Base-by-base conservation (phyloP, 2,113 vertebrate genomes). In the Gobius niger region DNA sequence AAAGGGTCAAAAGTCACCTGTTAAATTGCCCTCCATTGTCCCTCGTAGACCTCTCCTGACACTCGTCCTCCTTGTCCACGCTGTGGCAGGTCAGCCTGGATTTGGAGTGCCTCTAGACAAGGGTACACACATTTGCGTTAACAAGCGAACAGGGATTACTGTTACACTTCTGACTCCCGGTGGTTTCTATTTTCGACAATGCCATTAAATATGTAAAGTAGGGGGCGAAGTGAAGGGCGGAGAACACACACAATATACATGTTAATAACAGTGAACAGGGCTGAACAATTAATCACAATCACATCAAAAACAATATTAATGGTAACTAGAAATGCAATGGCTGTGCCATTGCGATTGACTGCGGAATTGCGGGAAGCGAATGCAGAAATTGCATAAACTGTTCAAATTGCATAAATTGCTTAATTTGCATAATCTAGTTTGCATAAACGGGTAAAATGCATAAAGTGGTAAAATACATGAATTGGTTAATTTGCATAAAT, bases 11-110 rank as follows among this genome's bases (percentile, higher is more conserved):
- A 73, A 59, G 73, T 84, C 69, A 99, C 96, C 97, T 95, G 91
- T 91, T 92, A 12, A 94, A 89, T 80, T 95, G 96, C 54, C 95
- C 93, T 59, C 93, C 92, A 0, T 44, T 66, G 24, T 98, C 96
- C 80, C 87, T 95, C 62, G 87, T 90, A 6, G 89, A 89, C 7
- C 56, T 81, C 46, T 95, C 94, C 77, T 93, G 94, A 47, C 62
- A 7, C 0, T 96, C 97, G 6, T 98, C 96, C 0, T 97, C 97
- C 0, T 95, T 95, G 0, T 96, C 96, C 34, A 90, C 80, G 9
- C 91, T 93, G 4, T 93, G 94, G 54, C 92, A 93, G 68, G 93
- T 93, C 83, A 95, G 87, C 50, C 91, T 92, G 65, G 95, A 93
- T 88, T 95, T 99, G 44, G 92, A 91, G 65, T 94, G 92, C 83